Conservation (phyloP, 2,113 vertebrate genomes). For the Aspiorhynchus laticeps region DNA sequence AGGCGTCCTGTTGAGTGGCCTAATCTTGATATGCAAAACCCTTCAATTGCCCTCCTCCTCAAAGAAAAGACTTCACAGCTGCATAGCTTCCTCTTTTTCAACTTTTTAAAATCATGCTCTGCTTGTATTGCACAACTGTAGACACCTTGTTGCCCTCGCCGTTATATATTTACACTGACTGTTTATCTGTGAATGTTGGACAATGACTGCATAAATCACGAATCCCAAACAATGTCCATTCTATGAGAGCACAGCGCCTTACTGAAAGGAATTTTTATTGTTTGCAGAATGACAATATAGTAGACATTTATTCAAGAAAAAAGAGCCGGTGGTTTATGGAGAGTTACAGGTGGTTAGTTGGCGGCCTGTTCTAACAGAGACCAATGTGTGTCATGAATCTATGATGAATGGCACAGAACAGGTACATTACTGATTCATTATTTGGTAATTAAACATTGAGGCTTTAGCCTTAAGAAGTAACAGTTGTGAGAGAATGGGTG, state of each 20-base stretch:
- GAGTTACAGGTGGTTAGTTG: conserved; percentile 2
- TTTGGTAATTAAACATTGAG: conserved; percentile 34
- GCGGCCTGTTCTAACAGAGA: conserved; percentile 15
- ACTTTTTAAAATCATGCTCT: conserved; percentile 37
- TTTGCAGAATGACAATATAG: not conserved
- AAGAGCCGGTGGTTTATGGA: not conserved
- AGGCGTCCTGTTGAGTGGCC: conserved; percentile 43
- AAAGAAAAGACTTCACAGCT: conserved; percentile 69
- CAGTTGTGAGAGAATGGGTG: conserved; percentile 26
- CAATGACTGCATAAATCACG: not conserved
- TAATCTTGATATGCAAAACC: conserved; percentile 79
- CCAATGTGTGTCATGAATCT: conserved; percentile 10
- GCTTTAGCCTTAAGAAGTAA: conserved; percentile 29
- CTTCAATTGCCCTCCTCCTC: conserved; percentile 37
- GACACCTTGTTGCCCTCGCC: not conserved
- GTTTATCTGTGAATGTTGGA: not conserved
- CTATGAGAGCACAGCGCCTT: not conserved
- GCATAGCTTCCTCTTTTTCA: conserved; percentile 78
- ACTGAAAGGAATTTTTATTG: not conserved
- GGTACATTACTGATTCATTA: conserved; percentile 2
- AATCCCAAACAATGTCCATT: not conserved
- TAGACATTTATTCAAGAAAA: not conserved
- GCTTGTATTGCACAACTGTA: conserved; percentile 37
- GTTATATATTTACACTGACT: not conserved
- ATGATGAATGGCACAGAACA: conserved; percentile 9